Evolutionary conservation across 2,797 vertebrate species (phyloP), one percentile per base, ranked within the genome.

Genomic region (Anas flavirostris): DNA sequence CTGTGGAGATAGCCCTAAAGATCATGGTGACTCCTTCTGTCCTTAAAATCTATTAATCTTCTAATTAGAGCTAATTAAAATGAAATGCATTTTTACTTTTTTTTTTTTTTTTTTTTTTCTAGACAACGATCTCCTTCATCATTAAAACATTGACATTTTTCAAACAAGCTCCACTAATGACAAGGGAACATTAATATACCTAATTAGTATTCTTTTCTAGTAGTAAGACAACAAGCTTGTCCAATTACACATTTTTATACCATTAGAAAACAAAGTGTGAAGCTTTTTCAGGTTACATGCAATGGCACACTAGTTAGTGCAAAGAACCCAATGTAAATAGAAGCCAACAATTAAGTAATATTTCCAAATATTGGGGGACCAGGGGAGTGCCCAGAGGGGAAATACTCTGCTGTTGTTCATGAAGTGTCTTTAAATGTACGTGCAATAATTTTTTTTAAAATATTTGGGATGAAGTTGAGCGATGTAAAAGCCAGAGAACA

Each of bases 61-160:
- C 84, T 94, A 92, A 96, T 94, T 92, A 94, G 41, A 76, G 60
- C 68, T 94, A 93, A 92, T 95, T 93, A 94, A 96, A 95, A 90
- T 88, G 21, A 92, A 94, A 95, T 55, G 53, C 64, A 39, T 88
- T 91, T 90, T 88, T 85, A 76, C 78, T 50, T 48, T 13, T 48
- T 48, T 48, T 21, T 46, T 44, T 39, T 37, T 43, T 2, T 50
- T 2, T 50, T 72, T 78, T 93, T 88, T 91, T 95, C 66, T 70
- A 88, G 91, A 91, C 77, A 91, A 85, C 79, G 90, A 33, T 87
- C 83, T 85, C 84, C 91, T 93, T 95, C 70, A 91, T 88, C 86
- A 79, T 91, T 95, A 91, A 79, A 95, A 86, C 67, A 90, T 16
- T 90, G 87, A 88, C 89, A 92, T 91, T 92, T 93, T 96, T 95